phyloP scores from a whole-genome alignment of 2,113 vertebrate genomes.

The Puffinus mauretanicus region DNA sequence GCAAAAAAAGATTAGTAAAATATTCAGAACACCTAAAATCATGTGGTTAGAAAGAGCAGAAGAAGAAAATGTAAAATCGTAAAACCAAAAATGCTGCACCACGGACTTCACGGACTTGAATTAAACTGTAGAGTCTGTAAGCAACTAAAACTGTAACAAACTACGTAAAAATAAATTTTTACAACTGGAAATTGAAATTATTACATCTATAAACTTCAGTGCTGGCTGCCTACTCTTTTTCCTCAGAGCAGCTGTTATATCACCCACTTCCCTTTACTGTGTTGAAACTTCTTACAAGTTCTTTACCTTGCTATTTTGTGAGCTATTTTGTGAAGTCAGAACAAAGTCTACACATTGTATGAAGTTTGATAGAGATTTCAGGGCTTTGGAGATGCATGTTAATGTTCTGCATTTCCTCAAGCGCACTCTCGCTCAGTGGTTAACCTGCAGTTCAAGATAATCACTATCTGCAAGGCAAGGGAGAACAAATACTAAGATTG shows the following conservation, averaged over 20 bases:
- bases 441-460: not conserved
- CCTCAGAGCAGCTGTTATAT: not conserved
- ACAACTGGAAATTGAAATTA: not conserved
- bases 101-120: not conserved
- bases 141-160: not conserved
- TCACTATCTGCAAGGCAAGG: not conserved
- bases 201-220: not conserved
- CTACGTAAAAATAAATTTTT: not conserved
- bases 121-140: not conserved
- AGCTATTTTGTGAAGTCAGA: not conserved
- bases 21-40: not conserved
- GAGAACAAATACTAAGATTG: not conserved
- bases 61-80: not conserved
- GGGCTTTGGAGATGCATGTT: not conserved
- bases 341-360: not conserved
- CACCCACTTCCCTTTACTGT: not conserved
- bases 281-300: not conserved
- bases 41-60: not conserved
- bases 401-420: not conserved
- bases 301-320: not conserved
- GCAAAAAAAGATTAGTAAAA: not conserved
- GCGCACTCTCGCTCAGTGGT: not conserved
- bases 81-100: not conserved
- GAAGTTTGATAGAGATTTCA: not conserved
- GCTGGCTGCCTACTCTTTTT: not conserved